Conservation (phyloP, 2,888 invertebrate genomes). For the Metalampra italica region DNA sequence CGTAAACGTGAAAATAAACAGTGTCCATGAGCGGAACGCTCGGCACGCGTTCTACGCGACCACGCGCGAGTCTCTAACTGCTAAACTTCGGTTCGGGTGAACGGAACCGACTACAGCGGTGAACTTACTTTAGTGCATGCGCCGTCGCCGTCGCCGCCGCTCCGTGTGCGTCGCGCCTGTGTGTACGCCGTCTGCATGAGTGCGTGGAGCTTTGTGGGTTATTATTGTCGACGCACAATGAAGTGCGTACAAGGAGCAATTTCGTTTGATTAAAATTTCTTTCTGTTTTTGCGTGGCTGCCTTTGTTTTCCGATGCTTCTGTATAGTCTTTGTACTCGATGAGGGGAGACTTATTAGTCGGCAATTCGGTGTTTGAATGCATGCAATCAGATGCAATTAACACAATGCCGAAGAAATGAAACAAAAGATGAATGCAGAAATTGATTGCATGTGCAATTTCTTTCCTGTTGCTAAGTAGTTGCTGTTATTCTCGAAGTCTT, state of each 20-base stretch:
- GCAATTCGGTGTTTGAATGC: constrained; percentile 32
- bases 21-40: constrained; percentile 44
- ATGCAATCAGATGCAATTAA: constrained; percentile 36
- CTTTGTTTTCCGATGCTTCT: constrained; percentile 50
- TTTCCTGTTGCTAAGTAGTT: not conserved
- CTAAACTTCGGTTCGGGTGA: constrained; percentile 55
- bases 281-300: constrained; percentile 39
- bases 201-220: constrained; percentile 55
- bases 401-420: constrained; percentile 23
- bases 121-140: constrained; percentile 48
- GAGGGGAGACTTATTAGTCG: constrained; percentile 48
- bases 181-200: constrained; percentile 29
- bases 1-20: constrained; percentile 55
- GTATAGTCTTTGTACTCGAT: constrained; percentile 46
- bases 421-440: constrained; percentile 14
- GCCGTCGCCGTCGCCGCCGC: constrained; percentile 27
- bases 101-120: constrained; percentile 35
- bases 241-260: constrained; percentile 55
- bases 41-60: constrained; percentile 52
- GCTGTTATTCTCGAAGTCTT: not conserved
- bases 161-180: constrained; percentile 31
- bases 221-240: constrained; percentile 63
- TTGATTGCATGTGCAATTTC: not conserved
- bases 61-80: constrained; percentile 57
- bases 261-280: constrained; percentile 57